Conservation (phyloP, 2,113 vertebrate species). For the Urocitellus parryii region DNA sequence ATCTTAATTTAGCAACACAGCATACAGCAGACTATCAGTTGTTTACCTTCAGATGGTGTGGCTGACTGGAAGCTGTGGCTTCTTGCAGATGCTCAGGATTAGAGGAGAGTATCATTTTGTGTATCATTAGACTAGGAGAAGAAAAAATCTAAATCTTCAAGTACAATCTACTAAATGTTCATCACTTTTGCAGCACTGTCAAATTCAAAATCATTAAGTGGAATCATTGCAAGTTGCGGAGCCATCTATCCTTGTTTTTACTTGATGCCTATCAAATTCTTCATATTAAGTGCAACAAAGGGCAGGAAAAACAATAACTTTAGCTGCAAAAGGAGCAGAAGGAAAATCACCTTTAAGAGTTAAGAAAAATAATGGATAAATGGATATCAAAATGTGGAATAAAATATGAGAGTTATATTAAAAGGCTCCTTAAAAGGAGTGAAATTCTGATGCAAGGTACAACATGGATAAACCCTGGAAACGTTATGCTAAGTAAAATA, state of each 20-base stretch:
- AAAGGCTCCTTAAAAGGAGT: background rate
- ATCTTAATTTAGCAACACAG: background rate
- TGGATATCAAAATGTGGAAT: background rate
- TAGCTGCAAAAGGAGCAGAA: background rate
- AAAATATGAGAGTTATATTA: background rate
- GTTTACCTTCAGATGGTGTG: background rate
- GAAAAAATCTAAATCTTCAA: background rate
- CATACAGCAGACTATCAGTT: too few relatives aligned
- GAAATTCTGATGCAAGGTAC: background rate
- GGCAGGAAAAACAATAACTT: conserved; percentile 8
- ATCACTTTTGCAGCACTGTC: background rate
- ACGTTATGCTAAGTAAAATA: background rate
- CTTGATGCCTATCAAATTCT: background rate
- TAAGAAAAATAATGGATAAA: conserved; percentile 27
- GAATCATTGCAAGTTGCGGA: too few relatives aligned
- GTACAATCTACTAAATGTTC: background rate
- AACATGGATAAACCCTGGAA: background rate
- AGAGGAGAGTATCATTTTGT: too few relatives aligned
- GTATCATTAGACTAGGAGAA: background rate
- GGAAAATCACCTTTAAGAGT: background rate
- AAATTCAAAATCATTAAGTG: background rate
- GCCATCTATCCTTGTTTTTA: background rate
- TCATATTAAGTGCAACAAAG: background rate
- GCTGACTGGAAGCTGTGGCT: background rate
- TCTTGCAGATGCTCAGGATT: too few relatives aligned